phyloP scores from a whole-genome alignment of 2,797 vertebrate genomes.

The Poecilia wingei region DNA sequence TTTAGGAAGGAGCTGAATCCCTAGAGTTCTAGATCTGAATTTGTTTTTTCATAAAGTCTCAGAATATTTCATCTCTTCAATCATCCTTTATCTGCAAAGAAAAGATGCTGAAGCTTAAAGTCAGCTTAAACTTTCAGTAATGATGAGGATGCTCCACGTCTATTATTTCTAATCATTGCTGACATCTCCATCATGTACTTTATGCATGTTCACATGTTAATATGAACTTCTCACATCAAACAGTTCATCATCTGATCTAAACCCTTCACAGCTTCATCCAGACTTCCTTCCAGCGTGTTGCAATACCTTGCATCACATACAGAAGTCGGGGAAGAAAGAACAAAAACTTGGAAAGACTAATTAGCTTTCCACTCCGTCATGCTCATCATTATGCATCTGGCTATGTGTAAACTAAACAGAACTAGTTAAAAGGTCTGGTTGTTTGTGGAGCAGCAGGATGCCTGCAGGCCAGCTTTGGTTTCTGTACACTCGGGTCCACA shows the following conservation, averaged over 20 bases:
- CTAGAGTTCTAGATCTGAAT: neutral
- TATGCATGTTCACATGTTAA: neutral
- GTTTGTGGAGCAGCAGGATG: slow-evolving; percentile 30
- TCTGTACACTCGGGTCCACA: slow-evolving; percentile 38
- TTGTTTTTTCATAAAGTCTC: neutral
- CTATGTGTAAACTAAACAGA: slow-evolving; percentile 16
- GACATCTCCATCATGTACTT: neutral
- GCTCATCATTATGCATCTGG: slow-evolving; percentile 37
- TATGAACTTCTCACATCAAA: slow-evolving; percentile 3
- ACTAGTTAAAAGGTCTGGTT: slow-evolving; percentile 18
- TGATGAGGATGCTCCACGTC: neutral
- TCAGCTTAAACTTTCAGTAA: neutral
- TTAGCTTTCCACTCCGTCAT: slow-evolving; percentile 44
- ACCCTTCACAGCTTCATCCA: slow-evolving; percentile 21
- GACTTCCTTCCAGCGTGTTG: slow-evolving; percentile 38
- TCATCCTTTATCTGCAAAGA: neutral
- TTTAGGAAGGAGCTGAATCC: neutral
- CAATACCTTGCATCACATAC: slow-evolving; percentile 66
- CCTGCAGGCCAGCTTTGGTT: slow-evolving; percentile 8
- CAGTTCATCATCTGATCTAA: slow-evolving; percentile 25
- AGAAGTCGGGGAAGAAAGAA: neutral
- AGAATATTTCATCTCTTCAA: neutral
- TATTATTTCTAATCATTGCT: neutral
- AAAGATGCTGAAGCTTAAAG: neutral
- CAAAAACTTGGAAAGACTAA: slow-evolving; percentile 47